These are phyloP conservation scores for Agrotis puta DNA, from an alignment of 2,888 invertebrate genomes.

Conservation along the genomic window DNA sequence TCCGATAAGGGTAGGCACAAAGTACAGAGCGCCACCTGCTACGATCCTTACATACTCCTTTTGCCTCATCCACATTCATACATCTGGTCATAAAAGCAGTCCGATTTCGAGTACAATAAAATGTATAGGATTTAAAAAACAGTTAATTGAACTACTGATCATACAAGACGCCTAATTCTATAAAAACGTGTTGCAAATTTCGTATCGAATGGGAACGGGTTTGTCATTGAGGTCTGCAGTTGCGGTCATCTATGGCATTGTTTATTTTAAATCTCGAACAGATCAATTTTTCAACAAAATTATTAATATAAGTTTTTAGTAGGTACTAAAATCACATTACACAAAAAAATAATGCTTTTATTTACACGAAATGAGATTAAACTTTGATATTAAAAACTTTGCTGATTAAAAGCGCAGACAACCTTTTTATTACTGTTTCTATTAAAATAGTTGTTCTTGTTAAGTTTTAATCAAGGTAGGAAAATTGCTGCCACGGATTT, in stretches of 20 bases:
- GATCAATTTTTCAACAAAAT: background rate
- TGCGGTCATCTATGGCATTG: background rate
- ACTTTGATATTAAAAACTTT: constrained; percentile 27
- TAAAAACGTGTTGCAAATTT: no score
- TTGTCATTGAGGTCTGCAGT: background rate
- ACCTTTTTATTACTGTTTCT: constrained; percentile 15
- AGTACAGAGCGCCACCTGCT: no score
- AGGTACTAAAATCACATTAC: background rate
- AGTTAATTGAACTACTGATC: no score
- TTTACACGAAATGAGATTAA: background rate
- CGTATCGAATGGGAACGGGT: no score
- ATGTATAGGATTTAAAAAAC: no score
- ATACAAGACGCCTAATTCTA: no score
- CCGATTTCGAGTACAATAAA: no score
- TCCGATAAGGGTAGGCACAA: no score
- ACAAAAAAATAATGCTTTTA: constrained; percentile 15
- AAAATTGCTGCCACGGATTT: background rate
- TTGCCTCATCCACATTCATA: no score
- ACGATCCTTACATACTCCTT: no score
- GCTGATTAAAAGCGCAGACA: constrained; percentile 22
- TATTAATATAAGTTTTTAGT: background rate
- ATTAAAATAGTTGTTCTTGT: background rate
- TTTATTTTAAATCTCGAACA: background rate
- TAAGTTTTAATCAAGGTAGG: constrained; percentile 28
- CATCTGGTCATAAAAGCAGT: no score